phyloP scores from a whole-genome alignment of 2,888 invertebrate species.

The Trisateles emortualis region DNA sequence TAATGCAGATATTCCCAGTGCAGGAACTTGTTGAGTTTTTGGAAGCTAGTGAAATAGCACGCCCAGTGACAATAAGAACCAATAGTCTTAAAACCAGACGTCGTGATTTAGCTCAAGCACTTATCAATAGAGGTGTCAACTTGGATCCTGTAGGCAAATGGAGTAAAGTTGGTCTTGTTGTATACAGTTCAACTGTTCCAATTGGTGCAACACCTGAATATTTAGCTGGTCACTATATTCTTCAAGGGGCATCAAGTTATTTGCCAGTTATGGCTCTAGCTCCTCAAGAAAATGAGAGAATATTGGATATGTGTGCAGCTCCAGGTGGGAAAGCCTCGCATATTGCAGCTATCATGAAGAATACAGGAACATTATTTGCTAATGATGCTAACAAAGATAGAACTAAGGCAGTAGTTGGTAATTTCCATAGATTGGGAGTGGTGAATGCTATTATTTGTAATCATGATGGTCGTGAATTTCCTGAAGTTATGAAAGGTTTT shows the following conservation, averaged over 20 bases:
- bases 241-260: conserved; percentile 98
- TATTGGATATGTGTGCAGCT: conserved; percentile 99
- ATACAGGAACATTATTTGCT: conserved; percentile 97
- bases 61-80: conserved; percentile 98
- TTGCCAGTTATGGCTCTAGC: conserved; percentile 99
- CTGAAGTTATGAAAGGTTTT: conserved; percentile 95
- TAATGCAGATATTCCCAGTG: conserved; percentile 96
- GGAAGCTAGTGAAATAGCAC: conserved; percentile 97
- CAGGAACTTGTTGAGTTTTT: conserved; percentile 96
- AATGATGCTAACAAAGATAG: conserved; percentile 98
- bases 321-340: conserved; percentile 99
- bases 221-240: conserved; percentile 98
- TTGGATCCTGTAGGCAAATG: conserved; percentile 99
- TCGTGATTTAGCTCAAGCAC: conserved; percentile 96
- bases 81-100: conserved; percentile 97
- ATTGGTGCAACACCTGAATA: conserved; percentile 99
- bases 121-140: conserved; percentile 99
- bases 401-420: conserved; percentile 97
- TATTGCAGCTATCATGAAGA: conserved; percentile 99
- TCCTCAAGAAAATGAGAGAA: conserved; percentile 97
- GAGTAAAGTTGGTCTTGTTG: conserved; percentile 98
- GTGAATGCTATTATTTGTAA: conserved; percentile 96
- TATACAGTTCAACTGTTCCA: conserved; percentile 98
- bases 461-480: conserved; percentile 96
- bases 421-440: conserved; percentile 98